A percentile compares a stretch with the other conserved stretches of the same genome.
Evolutionary conservation across 2,113 vertebrate species (phyloP).

Genomic region (Sceloporus undulatus): DNA sequence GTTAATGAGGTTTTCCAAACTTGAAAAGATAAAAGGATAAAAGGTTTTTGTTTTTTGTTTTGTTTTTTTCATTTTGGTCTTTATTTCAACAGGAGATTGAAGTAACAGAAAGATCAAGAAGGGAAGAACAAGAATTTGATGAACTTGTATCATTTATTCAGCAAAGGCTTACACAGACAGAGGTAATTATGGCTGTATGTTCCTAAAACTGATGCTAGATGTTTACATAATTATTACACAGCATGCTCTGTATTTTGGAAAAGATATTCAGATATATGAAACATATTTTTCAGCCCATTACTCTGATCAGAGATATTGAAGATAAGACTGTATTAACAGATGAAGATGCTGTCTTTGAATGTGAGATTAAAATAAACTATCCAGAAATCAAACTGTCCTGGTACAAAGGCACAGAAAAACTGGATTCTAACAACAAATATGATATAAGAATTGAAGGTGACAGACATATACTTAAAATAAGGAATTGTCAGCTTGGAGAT

Average conservation of each 20-base stretch:
- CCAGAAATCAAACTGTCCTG: conserved; percentile 95
- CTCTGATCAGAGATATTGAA: conserved; percentile 90
- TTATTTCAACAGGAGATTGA: conserved; percentile 85
- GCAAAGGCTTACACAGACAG: conserved; percentile 93
- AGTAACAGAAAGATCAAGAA: conserved; percentile 82
- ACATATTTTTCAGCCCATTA: conserved; percentile 88
- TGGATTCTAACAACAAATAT: conserved; percentile 89
- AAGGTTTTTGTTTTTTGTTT: conserved; percentile 12
- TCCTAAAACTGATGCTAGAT: conserved; percentile 18
- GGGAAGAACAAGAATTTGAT: conserved; percentile 89
- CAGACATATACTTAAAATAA: conserved; percentile 87
- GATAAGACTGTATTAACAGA: conserved; percentile 86
- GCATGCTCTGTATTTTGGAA: conserved; percentile 17
- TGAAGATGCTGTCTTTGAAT: conserved; percentile 89
- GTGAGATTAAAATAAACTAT: conserved; percentile 94
- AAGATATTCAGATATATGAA: conserved; percentile 42
- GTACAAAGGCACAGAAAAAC: conserved; percentile 96
- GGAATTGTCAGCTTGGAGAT: conserved; percentile 87
- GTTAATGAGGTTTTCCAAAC: not conserved
- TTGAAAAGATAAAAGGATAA: not conserved
- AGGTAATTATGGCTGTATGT: conserved; percentile 79
- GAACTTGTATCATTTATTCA: conserved; percentile 95
- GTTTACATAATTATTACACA: not conserved
- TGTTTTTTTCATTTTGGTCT: conserved; percentile 32
- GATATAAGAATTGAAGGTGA: conserved; percentile 88